Conservation (phyloP, 2,888 invertebrate species). For the Pseudococcus viburni region DNA sequence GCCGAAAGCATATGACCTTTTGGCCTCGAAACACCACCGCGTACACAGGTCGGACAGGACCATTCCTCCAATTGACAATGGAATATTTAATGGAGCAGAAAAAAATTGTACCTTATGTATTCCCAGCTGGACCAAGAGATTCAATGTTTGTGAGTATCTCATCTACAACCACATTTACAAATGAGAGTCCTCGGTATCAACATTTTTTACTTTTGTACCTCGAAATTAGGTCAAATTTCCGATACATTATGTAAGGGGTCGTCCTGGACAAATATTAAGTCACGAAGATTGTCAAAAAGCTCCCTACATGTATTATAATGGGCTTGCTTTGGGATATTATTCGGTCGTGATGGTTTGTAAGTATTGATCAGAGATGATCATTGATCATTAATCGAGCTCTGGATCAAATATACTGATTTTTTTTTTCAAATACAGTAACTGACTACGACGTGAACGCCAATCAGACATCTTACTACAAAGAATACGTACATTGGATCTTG, state of each 20-base stretch:
- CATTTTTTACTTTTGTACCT: not conserved
- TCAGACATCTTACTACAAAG: conserved; percentile 16
- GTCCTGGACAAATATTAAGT: conserved; percentile 21
- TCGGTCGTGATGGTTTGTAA: conserved; percentile 9
- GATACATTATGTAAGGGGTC: conserved; percentile 4
- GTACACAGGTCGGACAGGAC: conserved; percentile 2
- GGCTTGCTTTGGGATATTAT: not conserved
- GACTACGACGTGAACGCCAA: not conserved
- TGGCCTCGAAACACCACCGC: conserved; percentile 11
- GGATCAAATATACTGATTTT: not conserved
- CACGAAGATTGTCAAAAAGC: conserved; percentile 41
- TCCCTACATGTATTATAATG: conserved; percentile 8
- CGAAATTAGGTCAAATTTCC: conserved; percentile 37
- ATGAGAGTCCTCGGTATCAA: not conserved
- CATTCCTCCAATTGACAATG: conserved; percentile 19
- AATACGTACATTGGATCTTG: conserved; percentile 17
- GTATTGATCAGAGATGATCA: not conserved
- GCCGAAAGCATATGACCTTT: not conserved
- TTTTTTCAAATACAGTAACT: not conserved
- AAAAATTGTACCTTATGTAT: conserved; percentile 22
- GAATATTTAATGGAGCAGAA: conserved; percentile 43
- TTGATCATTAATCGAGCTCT: not conserved
- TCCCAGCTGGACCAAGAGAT: conserved; percentile 46
- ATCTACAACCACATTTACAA: not conserved
- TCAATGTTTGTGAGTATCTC: not conserved